A percentile compares a stretch with the other conserved stretches of the same genome.
Conservation (phyloP, 2,113 vertebrate genomes). For the Plestiodon gilberti region DNA sequence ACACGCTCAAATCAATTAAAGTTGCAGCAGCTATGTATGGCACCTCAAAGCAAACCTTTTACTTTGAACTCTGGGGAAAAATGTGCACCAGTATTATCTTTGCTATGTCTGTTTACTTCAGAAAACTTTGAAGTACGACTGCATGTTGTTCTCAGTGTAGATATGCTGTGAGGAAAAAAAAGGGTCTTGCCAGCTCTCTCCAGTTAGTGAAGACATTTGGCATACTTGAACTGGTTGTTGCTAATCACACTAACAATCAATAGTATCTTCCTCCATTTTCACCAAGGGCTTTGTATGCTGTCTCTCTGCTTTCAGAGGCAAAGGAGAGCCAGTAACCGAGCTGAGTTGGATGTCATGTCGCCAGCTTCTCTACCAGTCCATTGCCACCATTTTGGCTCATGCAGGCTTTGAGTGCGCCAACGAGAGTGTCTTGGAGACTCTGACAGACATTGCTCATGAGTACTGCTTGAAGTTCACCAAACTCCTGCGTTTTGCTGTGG, state of each 20-base stretch:
- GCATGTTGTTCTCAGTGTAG: neutral
- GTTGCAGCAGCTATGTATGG: conserved; percentile 2
- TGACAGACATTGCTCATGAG: conserved; percentile 92
- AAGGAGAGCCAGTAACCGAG: conserved; percentile 95
- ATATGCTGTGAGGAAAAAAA: neutral
- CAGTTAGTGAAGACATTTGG: neutral
- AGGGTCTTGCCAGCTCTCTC: neutral
- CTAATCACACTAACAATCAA: neutral
- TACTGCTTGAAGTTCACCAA: conserved; percentile 92
- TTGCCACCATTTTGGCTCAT: conserved; percentile 94
- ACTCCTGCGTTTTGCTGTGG: conserved; percentile 89
- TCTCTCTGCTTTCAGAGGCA: conserved; percentile 80
- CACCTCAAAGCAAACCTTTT: neutral
- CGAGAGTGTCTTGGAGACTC: conserved; percentile 94
- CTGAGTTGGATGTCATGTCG: conserved; percentile 94
- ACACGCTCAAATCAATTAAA: neutral
- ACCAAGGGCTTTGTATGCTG: neutral
- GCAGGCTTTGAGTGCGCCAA: conserved; percentile 93
- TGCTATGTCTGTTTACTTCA: neutral
- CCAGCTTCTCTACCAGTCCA: conserved; percentile 95
- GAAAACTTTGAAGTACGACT: neutral
- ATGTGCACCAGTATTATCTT: neutral
- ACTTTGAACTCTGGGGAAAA: neutral
- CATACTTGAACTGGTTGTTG: neutral
- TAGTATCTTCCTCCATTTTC: neutral